These are phyloP conservation scores for Melanerpes aurifrons DNA, from an alignment of 2,113 vertebrate genomes.

Conservation along the genomic window DNA sequence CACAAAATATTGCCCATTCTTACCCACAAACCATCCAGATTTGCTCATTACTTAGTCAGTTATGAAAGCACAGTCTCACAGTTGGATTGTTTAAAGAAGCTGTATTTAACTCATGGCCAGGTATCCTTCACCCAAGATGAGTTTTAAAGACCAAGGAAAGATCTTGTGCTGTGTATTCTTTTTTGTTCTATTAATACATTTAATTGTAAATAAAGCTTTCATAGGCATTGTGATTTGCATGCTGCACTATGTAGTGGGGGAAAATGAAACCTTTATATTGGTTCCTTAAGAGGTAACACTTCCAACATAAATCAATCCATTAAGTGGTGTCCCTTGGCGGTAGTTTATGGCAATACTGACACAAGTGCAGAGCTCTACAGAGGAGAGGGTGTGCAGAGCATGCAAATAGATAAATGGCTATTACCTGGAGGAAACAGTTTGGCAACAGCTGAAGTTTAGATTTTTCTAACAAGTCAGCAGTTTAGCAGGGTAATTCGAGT, in stretches of 20 bases:
- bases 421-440: slow-evolving; percentile 20
- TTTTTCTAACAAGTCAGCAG: slow-evolving; percentile 62
- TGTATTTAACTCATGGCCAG: neutral
- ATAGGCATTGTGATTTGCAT: neutral
- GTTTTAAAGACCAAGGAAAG: neutral
- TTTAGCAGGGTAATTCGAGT: slow-evolving; percentile 45
- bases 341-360: neutral
- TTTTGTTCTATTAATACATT: neutral
- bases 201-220: neutral
- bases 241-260: neutral
- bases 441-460: neutral
- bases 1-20: slow-evolving; percentile 52
- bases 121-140: neutral
- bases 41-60: slow-evolving; percentile 45
- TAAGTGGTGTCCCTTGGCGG: neutral
- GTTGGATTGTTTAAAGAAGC: slow-evolving; percentile 21
- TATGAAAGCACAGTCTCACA: slow-evolving; percentile 43
- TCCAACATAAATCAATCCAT: neutral
- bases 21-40: neutral
- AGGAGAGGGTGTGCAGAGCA: neutral
- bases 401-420: neutral
- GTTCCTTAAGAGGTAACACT: neutral
- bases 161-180: neutral
- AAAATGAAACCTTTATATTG: neutral
- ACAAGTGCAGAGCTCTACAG: neutral